Percentiles rank a stretch among this genome's conserved stretches.
These are phyloP conservation scores for Platynereis dumerilii DNA, from an alignment of 2,888 invertebrate genomes.

Conservation along the genomic window DNA sequence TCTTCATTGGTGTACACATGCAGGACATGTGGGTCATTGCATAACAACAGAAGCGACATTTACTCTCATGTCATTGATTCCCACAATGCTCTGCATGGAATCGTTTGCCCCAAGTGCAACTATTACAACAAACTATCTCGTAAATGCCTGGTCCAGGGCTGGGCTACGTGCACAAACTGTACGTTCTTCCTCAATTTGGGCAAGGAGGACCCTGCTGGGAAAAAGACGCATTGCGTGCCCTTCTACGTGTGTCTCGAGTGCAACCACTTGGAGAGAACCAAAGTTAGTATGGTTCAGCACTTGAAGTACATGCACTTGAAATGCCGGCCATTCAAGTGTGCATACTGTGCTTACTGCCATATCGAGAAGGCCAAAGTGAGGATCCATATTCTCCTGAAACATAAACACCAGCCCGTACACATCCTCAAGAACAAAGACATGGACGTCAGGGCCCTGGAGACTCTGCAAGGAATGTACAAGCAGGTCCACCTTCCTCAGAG, in stretches of 20 bases:
- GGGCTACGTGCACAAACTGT: not conserved
- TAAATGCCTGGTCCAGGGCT: not conserved
- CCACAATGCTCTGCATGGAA: not conserved
- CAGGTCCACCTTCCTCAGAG: not conserved
- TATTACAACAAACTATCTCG: not conserved
- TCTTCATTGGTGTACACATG: not conserved
- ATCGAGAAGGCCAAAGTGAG: conserved; percentile 2
- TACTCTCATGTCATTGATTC: not conserved
- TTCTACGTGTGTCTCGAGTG: conserved; percentile 2
- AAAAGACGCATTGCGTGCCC: not conserved
- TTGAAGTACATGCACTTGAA: conserved; percentile 2
- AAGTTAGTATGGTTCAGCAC: not conserved
- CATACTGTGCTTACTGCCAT: not conserved
- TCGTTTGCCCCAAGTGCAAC: conserved; percentile 5
- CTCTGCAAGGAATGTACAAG: conserved; percentile 1
- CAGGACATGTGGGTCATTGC: not conserved
- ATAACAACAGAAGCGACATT: not conserved
- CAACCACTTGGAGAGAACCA: not conserved
- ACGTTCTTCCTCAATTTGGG: not conserved
- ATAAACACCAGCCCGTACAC: not conserved
- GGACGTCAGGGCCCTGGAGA: not conserved
- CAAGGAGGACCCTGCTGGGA: not conserved
- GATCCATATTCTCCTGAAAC: not conserved
- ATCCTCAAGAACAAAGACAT: conserved; percentile 1
- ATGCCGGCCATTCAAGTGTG: not conserved